Base-by-base conservation (phyloP, 1,140 invertebrate species). In the Oryzaephilus surinamensis region DNA sequence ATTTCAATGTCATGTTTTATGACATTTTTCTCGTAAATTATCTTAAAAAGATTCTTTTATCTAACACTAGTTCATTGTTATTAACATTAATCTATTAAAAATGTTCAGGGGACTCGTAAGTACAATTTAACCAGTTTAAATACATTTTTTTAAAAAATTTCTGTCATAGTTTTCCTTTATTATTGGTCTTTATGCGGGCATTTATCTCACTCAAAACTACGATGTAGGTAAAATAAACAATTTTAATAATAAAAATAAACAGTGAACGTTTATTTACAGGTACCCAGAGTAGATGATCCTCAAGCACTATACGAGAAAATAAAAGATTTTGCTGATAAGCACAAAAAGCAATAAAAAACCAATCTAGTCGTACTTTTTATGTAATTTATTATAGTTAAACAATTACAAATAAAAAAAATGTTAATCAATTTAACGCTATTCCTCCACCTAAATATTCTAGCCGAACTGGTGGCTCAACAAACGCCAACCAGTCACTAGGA, bases 401-500 rank as follows among this genome's bases (percentile, higher is more conserved):
- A 24, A 20, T 20, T 48, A 46, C 48, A 45, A 29, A 43, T 53
- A 41, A 24, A 46, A 30, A 16, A 30, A 46, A 46, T 44, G 39
- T 47, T 30, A 54, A 50, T 66, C 69, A 75, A 48, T 71, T 60
- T 52, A 88, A 74, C 31, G 76, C 71, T 40, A 88, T 60, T 39
- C 90, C 89, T 38, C 89, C 90, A 21, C 86, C 86, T 51, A 84
- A 84, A 68, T 84, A 88, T 65, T 95, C 90, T 39, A 89, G 69
- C 60, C 84, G 74, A 46, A 78, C 75, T 63, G 88, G 86, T 5
- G 92, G 85, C 61, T 97, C 85, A 19, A 95, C 86, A 72, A 99
- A 99, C 24, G 94, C 94, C 20, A 99, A 66, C 96, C 96, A 99
- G 68, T 99, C 96, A 19, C 94, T 97, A 5, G 93, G 79, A 69